Evolutionary conservation across 2,888 invertebrate genomes (phyloP), one percentile per base, ranked within the genome.

Genomic region (Himalopsyche tibetana): DNA sequence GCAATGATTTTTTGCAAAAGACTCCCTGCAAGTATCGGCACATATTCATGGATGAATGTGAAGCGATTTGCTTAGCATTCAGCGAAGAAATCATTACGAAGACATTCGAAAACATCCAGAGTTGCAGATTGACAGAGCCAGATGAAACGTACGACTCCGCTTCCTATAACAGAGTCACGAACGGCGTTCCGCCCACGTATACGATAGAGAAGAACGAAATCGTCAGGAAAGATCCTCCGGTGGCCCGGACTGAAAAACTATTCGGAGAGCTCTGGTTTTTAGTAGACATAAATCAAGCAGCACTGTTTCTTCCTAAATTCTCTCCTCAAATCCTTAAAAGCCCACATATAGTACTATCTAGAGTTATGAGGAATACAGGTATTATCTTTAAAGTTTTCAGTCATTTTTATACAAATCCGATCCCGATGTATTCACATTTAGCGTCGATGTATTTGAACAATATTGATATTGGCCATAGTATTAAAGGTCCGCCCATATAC

Each of bases 211-310:
- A 88, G 42, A 36, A 74, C 36, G 74, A 74, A 74, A 88, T 88
- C 19, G 83, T 88, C 17, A 81, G 55, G 40, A 82, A 82, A 80
- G 84, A 82, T 63, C 12, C 82, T 2, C 83, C 85, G 12, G 74
- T 36, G 5, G 36, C 38, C n/a, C 51, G 69, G 4, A 74, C 56
- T 6, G 63, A 42, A 19, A 83, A 83, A 17, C 17, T 86, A 1
- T 91, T 90, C 90, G 91, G 91, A 17, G 90, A 91, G 83, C 86
- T 91, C n/a, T 91, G 91, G 91, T 91, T 91, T 88, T 89, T 91
- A 86, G 91, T 91, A 0, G 91, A 91, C 85, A 91, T 90, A 51
- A 91, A 91, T 85, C 91, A 91, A 89, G 91, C 91, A 2, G 90
- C 90, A 0, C 84, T 91, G 36, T 91, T 91, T 83, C 88, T 91